Percentiles rank a stretch among this genome's conserved stretches.
phyloP scores from a whole-genome alignment of 2,113 vertebrate species.

The Ptyas mucosa region DNA sequence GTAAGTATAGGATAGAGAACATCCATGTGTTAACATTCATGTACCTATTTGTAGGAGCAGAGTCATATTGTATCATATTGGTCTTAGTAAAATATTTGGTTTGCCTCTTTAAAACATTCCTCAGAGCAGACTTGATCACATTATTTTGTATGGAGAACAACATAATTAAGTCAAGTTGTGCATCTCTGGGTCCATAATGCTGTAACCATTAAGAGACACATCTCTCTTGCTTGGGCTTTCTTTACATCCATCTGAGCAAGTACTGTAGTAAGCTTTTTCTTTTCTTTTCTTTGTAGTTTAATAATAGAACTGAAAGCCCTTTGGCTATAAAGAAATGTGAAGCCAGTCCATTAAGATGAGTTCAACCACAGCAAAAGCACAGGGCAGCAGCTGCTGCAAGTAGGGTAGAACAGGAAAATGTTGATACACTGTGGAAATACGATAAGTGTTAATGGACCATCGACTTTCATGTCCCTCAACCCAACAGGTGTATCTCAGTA shows the following conservation, averaged over 20 bases:
- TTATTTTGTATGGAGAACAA: background rate
- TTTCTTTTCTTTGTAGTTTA: constrained; percentile 20
- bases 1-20: background rate
- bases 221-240: background rate
- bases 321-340: constrained; percentile 22
- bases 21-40: background rate
- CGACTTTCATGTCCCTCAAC: constrained; percentile 46
- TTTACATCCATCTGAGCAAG: background rate
- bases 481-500: constrained; percentile 55
- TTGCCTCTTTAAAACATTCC: background rate
- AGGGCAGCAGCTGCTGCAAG: constrained; percentile 46
- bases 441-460: constrained; percentile 55
- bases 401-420: constrained; percentile 18
- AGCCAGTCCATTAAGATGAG: constrained; percentile 48
- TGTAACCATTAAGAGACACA: background rate
- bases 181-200: background rate
- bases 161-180: background rate
- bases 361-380: constrained; percentile 40
- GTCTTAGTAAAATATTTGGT: background rate
- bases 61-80: background rate
- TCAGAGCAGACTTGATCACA: background rate
- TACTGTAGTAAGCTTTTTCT: constrained; percentile 5
- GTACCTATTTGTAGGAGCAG: background rate
- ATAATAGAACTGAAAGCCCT: constrained; percentile 45
- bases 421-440: constrained; percentile 22